Percentiles rank a stretch among this genome's conserved stretches.
Conservation (phyloP, 2,888 invertebrate species). For the Synergus itoensis region DNA sequence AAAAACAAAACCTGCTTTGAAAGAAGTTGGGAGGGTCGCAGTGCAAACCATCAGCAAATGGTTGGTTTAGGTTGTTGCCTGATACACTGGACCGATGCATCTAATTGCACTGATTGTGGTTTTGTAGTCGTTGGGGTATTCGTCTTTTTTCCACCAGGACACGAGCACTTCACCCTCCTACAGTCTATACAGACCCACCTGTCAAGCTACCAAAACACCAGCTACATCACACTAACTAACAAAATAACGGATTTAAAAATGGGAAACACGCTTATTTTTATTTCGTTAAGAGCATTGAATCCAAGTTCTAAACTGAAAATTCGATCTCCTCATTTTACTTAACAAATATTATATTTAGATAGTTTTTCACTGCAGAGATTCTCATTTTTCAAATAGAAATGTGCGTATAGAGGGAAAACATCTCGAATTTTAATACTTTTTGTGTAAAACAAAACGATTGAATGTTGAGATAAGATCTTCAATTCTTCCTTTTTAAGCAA, state of each 20-base stretch:
- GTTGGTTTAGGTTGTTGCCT: slow-evolving; percentile 72
- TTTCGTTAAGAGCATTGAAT: neutral
- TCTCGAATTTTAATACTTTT: no score
- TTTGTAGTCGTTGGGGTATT: slow-evolving; percentile 63
- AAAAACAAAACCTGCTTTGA: slow-evolving; percentile 71
- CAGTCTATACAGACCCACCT: slow-evolving; percentile 86
- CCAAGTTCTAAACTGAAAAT: no score
- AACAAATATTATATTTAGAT: no score
- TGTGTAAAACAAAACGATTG: no score
- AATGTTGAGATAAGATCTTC: no score
- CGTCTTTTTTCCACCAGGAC: slow-evolving; percentile 76
- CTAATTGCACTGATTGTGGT: slow-evolving; percentile 65
- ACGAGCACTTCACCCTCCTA: slow-evolving; percentile 84
- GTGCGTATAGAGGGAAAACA: no score
- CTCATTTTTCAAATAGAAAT: no score
- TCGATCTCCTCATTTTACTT: no score
- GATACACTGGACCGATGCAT: slow-evolving; percentile 70
- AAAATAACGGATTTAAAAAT: slow-evolving; percentile 14
- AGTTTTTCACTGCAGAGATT: no score
- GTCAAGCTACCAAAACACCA: slow-evolving; percentile 85
- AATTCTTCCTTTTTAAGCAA: no score
- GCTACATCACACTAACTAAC: slow-evolving; percentile 74
- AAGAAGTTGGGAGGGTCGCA: slow-evolving; percentile 57
- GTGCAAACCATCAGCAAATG: slow-evolving; percentile 66
- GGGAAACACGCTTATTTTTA: neutral